These are phyloP conservation scores for Pediacus dermestoides DNA, from an alignment of 2,888 invertebrate species.

Conservation along the genomic window DNA sequence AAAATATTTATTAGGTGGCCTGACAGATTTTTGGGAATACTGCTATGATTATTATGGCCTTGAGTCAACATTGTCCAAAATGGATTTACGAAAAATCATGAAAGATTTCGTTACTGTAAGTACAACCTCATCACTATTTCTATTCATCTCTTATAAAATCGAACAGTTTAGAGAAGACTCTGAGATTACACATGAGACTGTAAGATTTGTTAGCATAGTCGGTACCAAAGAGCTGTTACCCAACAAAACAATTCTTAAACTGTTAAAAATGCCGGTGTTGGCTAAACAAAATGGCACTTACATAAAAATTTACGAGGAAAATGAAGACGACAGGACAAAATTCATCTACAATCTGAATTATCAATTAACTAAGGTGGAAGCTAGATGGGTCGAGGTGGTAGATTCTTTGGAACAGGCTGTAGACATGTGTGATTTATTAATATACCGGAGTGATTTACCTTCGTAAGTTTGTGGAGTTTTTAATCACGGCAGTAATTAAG, in stretches of 20 bases:
- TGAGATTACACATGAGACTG: too few species aligned
- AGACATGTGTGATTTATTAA: conserved; percentile 52
- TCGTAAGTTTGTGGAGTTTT: conserved; percentile 30
- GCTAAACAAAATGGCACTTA: background rate
- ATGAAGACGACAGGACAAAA: background rate
- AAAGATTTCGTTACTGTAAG: too few species aligned
- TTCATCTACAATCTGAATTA: too few species aligned
- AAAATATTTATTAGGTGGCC: conserved; percentile 58
- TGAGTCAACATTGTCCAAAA: conserved; percentile 38
- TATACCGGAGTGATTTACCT: conserved; percentile 52
- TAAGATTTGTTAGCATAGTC: too few species aligned
- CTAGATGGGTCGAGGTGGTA: too few species aligned
- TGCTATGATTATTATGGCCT: conserved; percentile 58
- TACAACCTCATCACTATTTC: too few species aligned
- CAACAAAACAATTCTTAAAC: too few species aligned
- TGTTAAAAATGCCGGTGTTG: background rate
- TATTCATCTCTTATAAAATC: too few species aligned
- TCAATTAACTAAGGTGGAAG: too few species aligned
- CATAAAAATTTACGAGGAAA: background rate
- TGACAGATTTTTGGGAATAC: conserved; percentile 60
- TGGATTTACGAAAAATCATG: conserved; percentile 32
- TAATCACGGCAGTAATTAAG: too few species aligned
- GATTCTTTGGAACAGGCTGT: conserved; percentile 52
- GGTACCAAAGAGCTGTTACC: too few species aligned
- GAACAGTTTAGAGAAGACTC: too few species aligned